These are phyloP conservation scores for Hylia prasina DNA, from an alignment of 2,113 vertebrate genomes.

Conservation along the genomic window DNA sequence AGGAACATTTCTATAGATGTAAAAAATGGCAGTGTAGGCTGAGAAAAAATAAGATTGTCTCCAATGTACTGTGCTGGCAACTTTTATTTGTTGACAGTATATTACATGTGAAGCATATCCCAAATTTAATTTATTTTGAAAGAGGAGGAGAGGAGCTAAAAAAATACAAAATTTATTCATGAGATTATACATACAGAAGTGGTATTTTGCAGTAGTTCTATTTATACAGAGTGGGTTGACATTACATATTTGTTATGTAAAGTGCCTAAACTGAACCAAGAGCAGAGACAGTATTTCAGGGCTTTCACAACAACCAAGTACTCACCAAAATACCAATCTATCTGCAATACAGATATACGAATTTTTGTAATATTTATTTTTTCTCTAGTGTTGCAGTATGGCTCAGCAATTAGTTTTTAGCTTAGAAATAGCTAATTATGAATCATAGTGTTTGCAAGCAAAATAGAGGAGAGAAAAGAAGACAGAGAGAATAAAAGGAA, in stretches of 20 bases:
- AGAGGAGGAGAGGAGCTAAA: not conserved
- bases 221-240: not conserved
- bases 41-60: not conserved
- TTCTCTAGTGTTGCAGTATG: not conserved
- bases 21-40: not conserved
- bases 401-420: not conserved
- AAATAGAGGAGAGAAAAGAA: not conserved
- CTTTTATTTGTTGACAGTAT: not conserved
- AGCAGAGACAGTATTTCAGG: not conserved
- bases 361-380: not conserved
- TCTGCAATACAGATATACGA: not conserved
- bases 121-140: not conserved
- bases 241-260: not conserved
- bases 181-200: not conserved
- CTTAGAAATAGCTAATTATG: not conserved
- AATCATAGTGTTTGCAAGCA: not conserved
- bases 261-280: not conserved
- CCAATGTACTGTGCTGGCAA: not conserved
- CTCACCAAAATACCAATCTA: not conserved
- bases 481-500: not conserved
- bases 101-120: not conserved
- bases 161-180: not conserved
- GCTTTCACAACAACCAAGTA: not conserved
- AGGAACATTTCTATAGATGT: not conserved
- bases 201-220: not conserved